phyloP scores from a whole-genome alignment of 2,797 vertebrate genomes.

The Peromyscus nudipes region DNA sequence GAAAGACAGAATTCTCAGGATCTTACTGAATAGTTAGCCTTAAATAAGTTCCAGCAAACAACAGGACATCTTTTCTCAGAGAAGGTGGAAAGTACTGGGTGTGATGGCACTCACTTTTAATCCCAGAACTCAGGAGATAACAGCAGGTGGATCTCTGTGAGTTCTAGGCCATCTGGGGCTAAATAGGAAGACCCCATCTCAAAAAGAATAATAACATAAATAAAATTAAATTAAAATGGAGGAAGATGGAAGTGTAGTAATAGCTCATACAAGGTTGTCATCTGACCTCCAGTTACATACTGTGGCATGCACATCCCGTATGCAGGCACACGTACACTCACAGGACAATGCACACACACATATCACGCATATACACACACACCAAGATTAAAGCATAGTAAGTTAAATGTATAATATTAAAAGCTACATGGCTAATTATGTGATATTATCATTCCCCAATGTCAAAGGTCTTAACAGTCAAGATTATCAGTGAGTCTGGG shows the following conservation, averaged over 20 bases:
- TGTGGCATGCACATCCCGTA: not conserved
- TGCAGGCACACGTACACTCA: not conserved
- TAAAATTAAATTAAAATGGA: not conserved
- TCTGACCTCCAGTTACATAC: not conserved
- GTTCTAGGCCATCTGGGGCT: not conserved
- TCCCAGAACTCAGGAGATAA: not conserved
- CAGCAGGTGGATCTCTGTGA: not conserved
- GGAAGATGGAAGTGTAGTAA: not conserved
- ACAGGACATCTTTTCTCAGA: not conserved
- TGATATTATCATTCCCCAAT: not conserved
- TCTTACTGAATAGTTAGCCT: not conserved
- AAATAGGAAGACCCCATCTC: not conserved
- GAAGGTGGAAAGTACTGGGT: not conserved
- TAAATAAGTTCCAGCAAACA: not conserved
- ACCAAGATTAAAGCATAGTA: not conserved
- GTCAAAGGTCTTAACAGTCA: not conserved
- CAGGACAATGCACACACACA: not conserved
- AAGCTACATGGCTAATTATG: not conserved
- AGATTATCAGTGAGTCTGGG: not conserved
- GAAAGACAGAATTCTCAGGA: not conserved
- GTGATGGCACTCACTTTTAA: not conserved
- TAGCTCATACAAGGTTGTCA: not conserved
- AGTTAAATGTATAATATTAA: not conserved
- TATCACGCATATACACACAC: not conserved
- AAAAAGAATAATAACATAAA: not conserved